Conservation (phyloP, 2,113 vertebrate genomes). For the Cephalopterus ornatus region DNA sequence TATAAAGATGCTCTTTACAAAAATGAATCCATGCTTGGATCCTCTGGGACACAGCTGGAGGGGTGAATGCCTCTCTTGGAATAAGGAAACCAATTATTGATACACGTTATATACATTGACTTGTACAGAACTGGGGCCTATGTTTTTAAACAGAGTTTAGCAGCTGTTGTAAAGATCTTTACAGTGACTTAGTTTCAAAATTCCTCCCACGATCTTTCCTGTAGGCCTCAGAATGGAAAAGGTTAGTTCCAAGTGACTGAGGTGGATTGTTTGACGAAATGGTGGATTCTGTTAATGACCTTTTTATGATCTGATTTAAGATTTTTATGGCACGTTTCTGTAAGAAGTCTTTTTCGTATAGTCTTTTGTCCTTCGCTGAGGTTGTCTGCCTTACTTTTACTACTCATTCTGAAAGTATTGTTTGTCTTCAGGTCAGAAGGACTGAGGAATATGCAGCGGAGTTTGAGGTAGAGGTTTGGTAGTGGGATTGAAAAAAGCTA, state of each 20-base stretch:
- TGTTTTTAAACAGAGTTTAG: not conserved
- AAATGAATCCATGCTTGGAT: not conserved
- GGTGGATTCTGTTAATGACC: not conserved
- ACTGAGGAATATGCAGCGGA: not conserved
- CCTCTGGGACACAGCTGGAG: not conserved
- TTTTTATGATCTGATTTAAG: not conserved
- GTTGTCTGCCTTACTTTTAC: not conserved
- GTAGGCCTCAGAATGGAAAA: not conserved
- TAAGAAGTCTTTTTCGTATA: not conserved
- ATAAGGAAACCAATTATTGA: not conserved
- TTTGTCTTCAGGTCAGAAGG: not conserved
- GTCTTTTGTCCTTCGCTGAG: not conserved
- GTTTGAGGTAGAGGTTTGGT: not conserved
- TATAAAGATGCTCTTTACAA: not conserved
- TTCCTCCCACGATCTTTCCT: not conserved
- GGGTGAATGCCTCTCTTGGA: not conserved
- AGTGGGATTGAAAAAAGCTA: not conserved
- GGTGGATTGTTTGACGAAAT: not conserved
- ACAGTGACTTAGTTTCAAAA: not conserved
- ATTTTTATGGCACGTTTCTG: not conserved
- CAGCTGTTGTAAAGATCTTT: not conserved
- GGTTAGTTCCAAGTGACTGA: not conserved
- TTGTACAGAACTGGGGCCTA: not conserved
- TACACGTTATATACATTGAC: rapidly evolving
- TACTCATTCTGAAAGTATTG: not conserved